A percentile compares a stretch with the other conserved stretches of the same genome.
Evolutionary conservation across 2,888 invertebrate genomes (phyloP).

Genomic region (Metalampra italica): DNA sequence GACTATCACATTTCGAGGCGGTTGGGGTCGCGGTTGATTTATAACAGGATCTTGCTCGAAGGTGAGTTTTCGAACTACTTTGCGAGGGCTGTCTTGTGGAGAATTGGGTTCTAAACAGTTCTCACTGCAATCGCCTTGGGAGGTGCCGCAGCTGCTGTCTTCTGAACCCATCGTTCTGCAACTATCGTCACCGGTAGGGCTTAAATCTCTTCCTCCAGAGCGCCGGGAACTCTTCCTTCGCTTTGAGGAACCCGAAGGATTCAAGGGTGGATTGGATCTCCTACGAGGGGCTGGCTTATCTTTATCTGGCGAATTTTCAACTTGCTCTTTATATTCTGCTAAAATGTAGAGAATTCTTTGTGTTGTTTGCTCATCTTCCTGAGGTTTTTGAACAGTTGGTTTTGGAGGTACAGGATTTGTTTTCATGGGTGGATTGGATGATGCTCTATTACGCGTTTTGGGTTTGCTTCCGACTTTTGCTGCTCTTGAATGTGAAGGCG

Average conservation of each 20-base stretch:
- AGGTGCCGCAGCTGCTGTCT: constrained; percentile 86
- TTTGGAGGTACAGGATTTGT: constrained; percentile 81
- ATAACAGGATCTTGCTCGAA: constrained; percentile 69
- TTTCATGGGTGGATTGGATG: constrained; percentile 78
- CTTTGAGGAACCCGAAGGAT: constrained; percentile 83
- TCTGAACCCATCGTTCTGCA: constrained; percentile 85
- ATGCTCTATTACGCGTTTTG: constrained; percentile 78
- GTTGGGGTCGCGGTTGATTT: constrained; percentile 43
- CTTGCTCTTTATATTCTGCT: constrained; percentile 88
- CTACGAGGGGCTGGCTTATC: constrained; percentile 89
- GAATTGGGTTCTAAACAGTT: constrained; percentile 73
- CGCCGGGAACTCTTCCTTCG: constrained; percentile 84
- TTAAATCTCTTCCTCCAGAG: constrained; percentile 73
- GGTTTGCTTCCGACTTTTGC: constrained; percentile 55
- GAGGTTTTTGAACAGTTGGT: constrained; percentile 81
- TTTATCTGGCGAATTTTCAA: constrained; percentile 89
- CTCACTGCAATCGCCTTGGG: constrained; percentile 72
- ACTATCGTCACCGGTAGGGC: constrained; percentile 82
- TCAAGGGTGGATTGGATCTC: constrained; percentile 85
- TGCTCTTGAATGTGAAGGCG: constrained; percentile 39
- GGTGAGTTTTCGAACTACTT: constrained; percentile 62
- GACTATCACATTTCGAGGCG: constrained; percentile 79
- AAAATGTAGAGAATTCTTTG: constrained; percentile 88
- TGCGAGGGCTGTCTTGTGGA: constrained; percentile 76
- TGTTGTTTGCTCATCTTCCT: constrained; percentile 89